These are phyloP conservation scores for Ectobius pallidus DNA, from an alignment of 2,888 invertebrate genomes.

Conservation along the genomic window DNA sequence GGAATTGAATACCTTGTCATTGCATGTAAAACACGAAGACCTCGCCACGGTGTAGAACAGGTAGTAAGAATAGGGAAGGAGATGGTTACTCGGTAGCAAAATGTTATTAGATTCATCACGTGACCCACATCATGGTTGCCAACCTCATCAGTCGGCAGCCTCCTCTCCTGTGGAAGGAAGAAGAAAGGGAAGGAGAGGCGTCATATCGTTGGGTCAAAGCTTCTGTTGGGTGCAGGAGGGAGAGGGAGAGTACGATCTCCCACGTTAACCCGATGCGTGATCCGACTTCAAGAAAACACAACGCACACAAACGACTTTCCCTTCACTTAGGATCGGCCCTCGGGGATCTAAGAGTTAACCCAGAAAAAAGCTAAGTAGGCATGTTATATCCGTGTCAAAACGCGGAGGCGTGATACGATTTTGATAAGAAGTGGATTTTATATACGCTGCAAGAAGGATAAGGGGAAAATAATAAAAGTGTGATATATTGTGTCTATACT, in stretches of 20 bases:
- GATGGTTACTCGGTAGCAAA: background rate
- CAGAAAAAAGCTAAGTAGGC: constrained; percentile 16
- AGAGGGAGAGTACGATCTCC: background rate
- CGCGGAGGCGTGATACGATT: constrained; percentile 4
- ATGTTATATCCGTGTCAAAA: background rate
- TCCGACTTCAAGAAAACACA: background rate
- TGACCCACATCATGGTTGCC: constrained; percentile 2
- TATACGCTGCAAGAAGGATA: background rate
- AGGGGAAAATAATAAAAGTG: background rate
- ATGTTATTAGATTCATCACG: constrained; percentile 22
- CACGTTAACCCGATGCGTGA: constrained; percentile 6
- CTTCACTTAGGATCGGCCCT: background rate
- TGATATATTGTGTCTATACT: background rate
- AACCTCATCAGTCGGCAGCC: constrained; percentile 2
- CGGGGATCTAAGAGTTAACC: constrained; percentile 5
- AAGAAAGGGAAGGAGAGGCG: background rate
- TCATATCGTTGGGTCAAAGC: constrained; percentile 17
- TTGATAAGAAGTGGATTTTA: constrained; percentile 16
- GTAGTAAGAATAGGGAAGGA: background rate
- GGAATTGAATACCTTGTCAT: no score
- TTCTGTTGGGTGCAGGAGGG: background rate
- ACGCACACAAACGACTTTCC: background rate
- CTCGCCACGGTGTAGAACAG: background rate
- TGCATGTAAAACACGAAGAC: background rate
- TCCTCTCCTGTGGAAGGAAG: no score